Evolutionary conservation across 2,113 vertebrate species (phyloP).

Genomic region (Ploceus nigricollis): DNA sequence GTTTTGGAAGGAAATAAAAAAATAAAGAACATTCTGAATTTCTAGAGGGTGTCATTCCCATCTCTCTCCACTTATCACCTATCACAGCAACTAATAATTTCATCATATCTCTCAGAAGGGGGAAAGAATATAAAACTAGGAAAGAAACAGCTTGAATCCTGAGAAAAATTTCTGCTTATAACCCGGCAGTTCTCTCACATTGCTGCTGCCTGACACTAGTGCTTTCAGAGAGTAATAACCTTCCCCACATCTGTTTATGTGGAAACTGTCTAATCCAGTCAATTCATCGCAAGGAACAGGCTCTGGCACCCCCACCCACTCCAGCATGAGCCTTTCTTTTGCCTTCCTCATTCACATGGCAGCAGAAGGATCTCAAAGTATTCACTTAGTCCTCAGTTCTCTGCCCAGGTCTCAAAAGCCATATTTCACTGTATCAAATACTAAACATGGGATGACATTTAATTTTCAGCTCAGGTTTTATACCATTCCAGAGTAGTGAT

Average conservation of each 20-base stretch:
- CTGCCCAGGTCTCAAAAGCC: slow-evolving; percentile 26
- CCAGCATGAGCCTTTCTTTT: not conserved
- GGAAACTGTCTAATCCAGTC: slow-evolving; percentile 39
- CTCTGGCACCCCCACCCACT: not conserved
- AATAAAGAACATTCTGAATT: not conserved
- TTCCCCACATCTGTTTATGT: not conserved
- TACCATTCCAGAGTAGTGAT: not conserved
- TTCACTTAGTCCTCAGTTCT: slow-evolving; percentile 2
- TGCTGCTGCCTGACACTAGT: not conserved
- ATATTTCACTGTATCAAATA: slow-evolving; percentile 56
- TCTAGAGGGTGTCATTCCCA: not conserved
- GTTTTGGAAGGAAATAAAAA: not conserved
- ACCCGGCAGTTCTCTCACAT: not conserved
- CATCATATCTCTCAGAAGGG: not conserved
- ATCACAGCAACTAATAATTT: not conserved
- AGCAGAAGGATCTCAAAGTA: slow-evolving; percentile 5
- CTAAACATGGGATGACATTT: slow-evolving; percentile 60
- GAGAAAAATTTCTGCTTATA: not conserved
- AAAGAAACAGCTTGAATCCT: not conserved
- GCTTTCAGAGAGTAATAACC: slow-evolving; percentile 24
- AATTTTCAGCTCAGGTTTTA: slow-evolving; percentile 61
- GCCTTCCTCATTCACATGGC: not conserved
- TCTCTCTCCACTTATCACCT: not conserved
- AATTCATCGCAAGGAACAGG: not conserved
- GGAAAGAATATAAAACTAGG: not conserved